phyloP scores from a whole-genome alignment of 2,113 vertebrate species.

The Misgurnus mizolepis region DNA sequence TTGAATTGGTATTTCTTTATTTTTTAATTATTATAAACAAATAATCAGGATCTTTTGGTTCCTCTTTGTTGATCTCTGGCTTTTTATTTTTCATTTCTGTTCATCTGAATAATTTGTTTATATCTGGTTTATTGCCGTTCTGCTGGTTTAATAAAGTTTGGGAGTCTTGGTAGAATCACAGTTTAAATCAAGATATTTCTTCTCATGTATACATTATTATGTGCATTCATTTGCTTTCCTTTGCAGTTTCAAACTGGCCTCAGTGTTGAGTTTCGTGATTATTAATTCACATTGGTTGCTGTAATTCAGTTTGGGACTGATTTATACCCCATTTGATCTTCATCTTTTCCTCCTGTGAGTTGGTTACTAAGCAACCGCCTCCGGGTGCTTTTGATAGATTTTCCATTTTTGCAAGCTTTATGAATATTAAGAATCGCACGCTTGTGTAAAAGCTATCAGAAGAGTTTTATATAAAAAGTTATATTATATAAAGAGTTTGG shows the following conservation, averaged over 20 bases:
- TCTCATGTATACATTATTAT: neutral
- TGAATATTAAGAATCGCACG: neutral
- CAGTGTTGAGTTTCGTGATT: neutral
- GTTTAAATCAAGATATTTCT: neutral
- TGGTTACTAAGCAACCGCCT: constrained; percentile 35
- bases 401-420: neutral
- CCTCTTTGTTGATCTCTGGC: neutral
- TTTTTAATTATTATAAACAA: neutral
- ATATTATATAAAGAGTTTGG: no score
- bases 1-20: neutral
- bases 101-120: neutral
- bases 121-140: neutral
- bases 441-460: neutral
- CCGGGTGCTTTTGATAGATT: constrained; percentile 1
- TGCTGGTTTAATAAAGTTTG: neutral
- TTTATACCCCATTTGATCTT: constrained; percentile 21
- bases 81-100: neutral
- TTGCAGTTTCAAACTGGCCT: neutral
- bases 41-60: neutral
- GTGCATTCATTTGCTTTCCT: neutral
- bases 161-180: neutral
- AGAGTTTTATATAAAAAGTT: neutral
- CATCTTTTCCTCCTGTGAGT: constrained; percentile 15
- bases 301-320: constrained; percentile 19
- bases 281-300: constrained; percentile 7